Conservation (phyloP, 2,797 vertebrate genomes). For the Anguilla obscura region DNA sequence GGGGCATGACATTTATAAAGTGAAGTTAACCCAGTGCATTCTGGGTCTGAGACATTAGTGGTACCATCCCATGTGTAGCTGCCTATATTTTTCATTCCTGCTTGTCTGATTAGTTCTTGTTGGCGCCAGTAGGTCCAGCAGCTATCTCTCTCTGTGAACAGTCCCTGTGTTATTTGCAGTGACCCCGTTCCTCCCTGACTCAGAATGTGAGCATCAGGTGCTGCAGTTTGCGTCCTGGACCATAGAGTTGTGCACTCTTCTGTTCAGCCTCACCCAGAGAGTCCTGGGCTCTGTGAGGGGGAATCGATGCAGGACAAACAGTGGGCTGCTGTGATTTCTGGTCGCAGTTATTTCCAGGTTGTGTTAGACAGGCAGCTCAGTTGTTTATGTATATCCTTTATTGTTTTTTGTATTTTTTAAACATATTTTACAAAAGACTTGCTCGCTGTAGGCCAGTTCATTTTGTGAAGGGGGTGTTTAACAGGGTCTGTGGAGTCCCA, state of each 20-base stretch:
- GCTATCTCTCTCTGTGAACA: not conserved
- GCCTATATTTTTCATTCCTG: not conserved
- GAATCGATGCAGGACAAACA: slow-evolving; percentile 44
- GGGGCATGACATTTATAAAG: slow-evolving; percentile 33
- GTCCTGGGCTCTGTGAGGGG: not conserved
- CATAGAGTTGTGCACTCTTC: slow-evolving; percentile 26
- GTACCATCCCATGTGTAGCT: not conserved
- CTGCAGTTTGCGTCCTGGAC: slow-evolving; percentile 49
- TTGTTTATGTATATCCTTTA: not conserved
- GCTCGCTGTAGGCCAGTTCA: slow-evolving; percentile 32
- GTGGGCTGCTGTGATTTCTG: slow-evolving; percentile 45
- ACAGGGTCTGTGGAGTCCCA: not conserved
- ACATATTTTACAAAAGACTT: slow-evolving; percentile 37
- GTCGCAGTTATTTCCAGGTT: slow-evolving; percentile 41
- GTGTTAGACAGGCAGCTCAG: slow-evolving; percentile 35
- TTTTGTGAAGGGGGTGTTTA: slow-evolving; percentile 24
- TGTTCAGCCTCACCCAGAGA: not conserved
- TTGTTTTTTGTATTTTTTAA: slow-evolving; percentile 48
- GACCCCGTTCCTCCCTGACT: slow-evolving; percentile 40
- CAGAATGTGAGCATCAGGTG: slow-evolving; percentile 57
- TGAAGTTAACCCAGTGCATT: not conserved
- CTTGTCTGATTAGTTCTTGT: not conserved
- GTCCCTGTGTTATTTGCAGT: slow-evolving; percentile 46
- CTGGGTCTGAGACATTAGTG: not conserved
- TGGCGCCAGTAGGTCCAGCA: not conserved